Evolutionary conservation across 2,113 vertebrate species (phyloP).

Genomic region (Upupa epops): DNA sequence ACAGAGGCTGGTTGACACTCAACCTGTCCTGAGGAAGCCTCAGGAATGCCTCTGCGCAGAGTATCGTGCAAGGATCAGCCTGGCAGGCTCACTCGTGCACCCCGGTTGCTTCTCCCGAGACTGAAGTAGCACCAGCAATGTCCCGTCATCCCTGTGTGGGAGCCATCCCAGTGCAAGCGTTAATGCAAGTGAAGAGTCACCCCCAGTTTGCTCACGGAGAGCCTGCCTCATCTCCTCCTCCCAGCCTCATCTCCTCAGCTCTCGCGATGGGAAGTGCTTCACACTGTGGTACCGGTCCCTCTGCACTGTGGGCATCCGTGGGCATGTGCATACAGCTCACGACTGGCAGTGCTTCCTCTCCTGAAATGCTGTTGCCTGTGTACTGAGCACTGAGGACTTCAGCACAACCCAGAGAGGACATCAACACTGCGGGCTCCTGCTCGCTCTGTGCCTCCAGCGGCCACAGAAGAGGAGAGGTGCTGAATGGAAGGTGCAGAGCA

Average conservation of each 20-base stretch:
- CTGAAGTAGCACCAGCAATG: background rate
- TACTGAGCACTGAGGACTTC: rapidly evolving
- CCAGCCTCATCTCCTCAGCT: background rate
- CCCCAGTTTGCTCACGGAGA: background rate
- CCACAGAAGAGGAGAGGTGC: background rate
- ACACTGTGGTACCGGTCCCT: rapidly evolving
- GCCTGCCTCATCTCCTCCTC: background rate
- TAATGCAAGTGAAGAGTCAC: background rate
- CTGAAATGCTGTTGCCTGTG: background rate
- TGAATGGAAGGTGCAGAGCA: background rate
- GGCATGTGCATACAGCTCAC: background rate
- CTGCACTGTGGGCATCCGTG: rapidly evolving
- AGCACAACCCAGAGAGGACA: background rate
- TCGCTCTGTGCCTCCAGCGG: background rate
- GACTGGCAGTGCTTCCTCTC: background rate
- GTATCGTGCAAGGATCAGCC: conserved; percentile 3
- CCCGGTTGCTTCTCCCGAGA: background rate
- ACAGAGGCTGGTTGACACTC: conserved; percentile 40
- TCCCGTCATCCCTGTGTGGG: background rate
- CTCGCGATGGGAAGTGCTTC: background rate
- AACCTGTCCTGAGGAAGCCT: conserved; percentile 49
- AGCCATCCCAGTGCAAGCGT: background rate
- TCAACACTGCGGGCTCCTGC: rapidly evolving
- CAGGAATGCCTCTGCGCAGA: background rate
- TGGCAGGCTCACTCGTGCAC: conserved; percentile 42